A percentile compares a stretch with the other conserved stretches of the same genome.
phyloP scores from a whole-genome alignment of 2,888 invertebrate species.

The Prionchulus punctatus region DNA sequence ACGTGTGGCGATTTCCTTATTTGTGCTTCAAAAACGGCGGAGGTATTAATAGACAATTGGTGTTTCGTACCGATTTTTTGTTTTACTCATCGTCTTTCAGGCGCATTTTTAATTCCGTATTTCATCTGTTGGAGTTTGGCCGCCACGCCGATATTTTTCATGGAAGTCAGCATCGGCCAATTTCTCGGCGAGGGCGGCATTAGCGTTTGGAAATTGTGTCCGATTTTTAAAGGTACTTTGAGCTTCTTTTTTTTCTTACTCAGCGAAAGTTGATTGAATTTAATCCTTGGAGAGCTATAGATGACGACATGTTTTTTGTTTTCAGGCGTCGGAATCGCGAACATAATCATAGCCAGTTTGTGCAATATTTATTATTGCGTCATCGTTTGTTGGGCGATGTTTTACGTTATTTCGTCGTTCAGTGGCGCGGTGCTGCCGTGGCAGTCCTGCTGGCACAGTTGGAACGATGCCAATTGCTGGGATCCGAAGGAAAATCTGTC shows the following conservation, averaged over 20 bases:
- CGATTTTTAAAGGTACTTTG: conserved; percentile 13
- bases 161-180: conserved; percentile 30
- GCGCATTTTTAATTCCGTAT: conserved; percentile 29
- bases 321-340: conserved; percentile 31
- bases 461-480: conserved; percentile 4
- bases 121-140: conserved; percentile 26
- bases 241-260: too few relatives aligned
- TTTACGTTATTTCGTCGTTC: conserved; percentile 30
- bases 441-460: conserved; percentile 22
- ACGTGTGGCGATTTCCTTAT: conserved; percentile 30
- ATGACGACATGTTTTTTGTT: conserved; percentile 1
- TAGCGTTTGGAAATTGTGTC: conserved; percentile 27
- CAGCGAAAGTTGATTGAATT: too few relatives aligned
- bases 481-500: not conserved
- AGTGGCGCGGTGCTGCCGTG: conserved; percentile 23
- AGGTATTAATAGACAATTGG: conserved; percentile 16
- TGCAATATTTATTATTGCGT: conserved; percentile 31
- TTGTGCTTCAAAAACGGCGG: conserved; percentile 32
- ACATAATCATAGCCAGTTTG: conserved; percentile 30
- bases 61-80: not conserved
- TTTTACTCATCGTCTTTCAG: conserved; percentile 8
- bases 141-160: conserved; percentile 29
- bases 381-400: conserved; percentile 30
- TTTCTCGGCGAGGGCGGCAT: conserved; percentile 30
- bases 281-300: too few relatives aligned